These are phyloP conservation scores for Diplazon laetatorius DNA, from an alignment of 2,888 invertebrate species.

Conservation along the genomic window DNA sequence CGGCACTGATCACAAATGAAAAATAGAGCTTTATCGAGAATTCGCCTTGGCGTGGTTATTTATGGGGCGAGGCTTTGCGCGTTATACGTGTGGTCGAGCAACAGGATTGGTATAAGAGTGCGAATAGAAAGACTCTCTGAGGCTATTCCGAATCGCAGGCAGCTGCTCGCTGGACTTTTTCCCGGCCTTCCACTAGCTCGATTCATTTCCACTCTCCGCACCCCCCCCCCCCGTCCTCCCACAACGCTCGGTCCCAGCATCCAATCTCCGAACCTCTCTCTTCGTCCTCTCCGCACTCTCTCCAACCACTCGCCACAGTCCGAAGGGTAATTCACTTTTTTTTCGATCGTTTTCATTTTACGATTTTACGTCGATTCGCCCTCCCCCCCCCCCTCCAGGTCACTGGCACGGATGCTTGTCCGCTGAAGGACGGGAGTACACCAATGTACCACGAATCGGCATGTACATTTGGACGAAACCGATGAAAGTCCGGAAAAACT, in stretches of 20 bases:
- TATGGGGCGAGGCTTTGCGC: conserved; percentile 30
- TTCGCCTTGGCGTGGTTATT: conserved; percentile 33
- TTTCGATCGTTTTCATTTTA: conserved; percentile 22
- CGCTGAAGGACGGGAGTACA: background rate
- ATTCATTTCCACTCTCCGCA: conserved; percentile 3
- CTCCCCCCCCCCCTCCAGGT: background rate
- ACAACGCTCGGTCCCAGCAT: too few relatives aligned
- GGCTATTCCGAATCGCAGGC: conserved; percentile 14
- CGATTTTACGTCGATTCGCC: conserved; percentile 17
- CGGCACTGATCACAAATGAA: conserved; percentile 27
- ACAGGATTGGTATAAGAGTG: background rate
- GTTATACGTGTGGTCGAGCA: conserved; percentile 4
- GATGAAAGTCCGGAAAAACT: background rate
- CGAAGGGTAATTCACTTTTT: conserved; percentile 37
- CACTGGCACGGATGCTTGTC: background rate
- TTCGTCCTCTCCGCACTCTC: conserved; percentile 64
- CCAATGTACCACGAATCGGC: background rate
- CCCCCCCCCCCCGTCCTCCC: conserved; percentile 64
- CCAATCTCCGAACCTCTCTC: conserved; percentile 68
- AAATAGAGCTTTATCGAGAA: conserved; percentile 47
- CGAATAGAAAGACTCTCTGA: background rate
- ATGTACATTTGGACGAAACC: background rate
- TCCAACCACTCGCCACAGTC: conserved; percentile 56
- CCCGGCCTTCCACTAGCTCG: conserved; percentile 21
- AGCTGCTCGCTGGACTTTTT: conserved; percentile 39